Base-by-base conservation (phyloP, 1,140 invertebrate genomes). In the Drosophila pandora region DNA sequence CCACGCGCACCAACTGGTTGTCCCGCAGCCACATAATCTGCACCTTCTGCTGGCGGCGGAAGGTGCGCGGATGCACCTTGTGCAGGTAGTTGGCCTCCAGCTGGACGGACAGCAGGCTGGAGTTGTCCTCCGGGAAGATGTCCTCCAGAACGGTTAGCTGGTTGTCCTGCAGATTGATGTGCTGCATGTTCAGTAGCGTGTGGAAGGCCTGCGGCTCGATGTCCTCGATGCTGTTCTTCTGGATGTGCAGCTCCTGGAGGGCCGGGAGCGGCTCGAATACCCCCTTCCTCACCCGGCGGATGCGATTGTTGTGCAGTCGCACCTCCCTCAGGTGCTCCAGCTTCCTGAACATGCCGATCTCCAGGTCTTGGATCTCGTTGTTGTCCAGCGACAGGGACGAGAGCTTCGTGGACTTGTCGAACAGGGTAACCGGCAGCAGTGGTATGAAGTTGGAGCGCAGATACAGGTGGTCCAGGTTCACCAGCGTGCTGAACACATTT, bases 81-180 rank as follows among this genome's bases (percentile, higher is more conserved):
- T 93, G 94, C 55, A 98, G 94, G 72, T 94, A 94, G 92, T 98
- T 99, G 55, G 95, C 94, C 85, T 96, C 96, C 7, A 98, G 92
- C 90, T 97, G 96, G 55, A 99, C 95, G 0, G 96, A 97, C 21
- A 97, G 94, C 49, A 97, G 93, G 1, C 95, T 96, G 2, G 95
- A 94, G 23, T 95, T 94, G 10, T 80, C 76, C 41, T 95, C 93
- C 17, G 96, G 94, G 78, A 98, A 96, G 22, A 97, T 94, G 85
- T 97, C 96, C n/a, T 95, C 96, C 1, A 98, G 92, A 37, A 94
- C 94, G 0, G 94, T 93, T 28, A 98, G 91, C 30, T 94, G 92
- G 92, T 98, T 98, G 10, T 96, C 95, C 85, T 97, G 96, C 17
- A 98, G 92, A 93, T 97, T 97, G 41, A 98, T 94, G 81, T 97